A percentile compares a stretch with the other conserved stretches of the same genome.
These are phyloP conservation scores for Chloropsis cyanopogon DNA, from an alignment of 2,113 vertebrate genomes.

Conservation along the genomic window DNA sequence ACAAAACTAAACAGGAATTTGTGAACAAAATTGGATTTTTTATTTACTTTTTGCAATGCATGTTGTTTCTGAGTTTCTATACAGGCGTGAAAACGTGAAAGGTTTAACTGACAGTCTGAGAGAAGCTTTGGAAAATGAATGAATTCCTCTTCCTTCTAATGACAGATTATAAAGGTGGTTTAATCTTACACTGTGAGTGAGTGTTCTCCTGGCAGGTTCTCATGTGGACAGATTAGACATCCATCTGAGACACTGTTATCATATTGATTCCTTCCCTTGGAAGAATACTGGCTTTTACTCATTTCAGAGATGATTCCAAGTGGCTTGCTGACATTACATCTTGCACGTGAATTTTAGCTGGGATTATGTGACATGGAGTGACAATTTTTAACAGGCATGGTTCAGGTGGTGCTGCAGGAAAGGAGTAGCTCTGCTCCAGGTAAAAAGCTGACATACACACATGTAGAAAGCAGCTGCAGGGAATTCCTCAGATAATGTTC, in stretches of 20 bases:
- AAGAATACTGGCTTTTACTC: conserved; percentile 72
- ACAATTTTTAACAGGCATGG: conserved; percentile 60
- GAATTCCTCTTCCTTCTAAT: conserved; percentile 33
- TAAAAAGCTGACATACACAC: neutral
- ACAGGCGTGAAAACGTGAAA: neutral
- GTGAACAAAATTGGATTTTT: neutral
- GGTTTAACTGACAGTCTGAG: conserved; percentile 38
- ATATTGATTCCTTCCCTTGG: conserved; percentile 65
- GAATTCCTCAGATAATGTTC: neutral
- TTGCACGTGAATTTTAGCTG: conserved; percentile 66
- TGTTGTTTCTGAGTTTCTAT: neutral
- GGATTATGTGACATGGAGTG: conserved; percentile 61
- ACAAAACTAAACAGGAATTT: neutral
- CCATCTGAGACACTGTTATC: conserved; percentile 68
- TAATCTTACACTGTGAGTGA: conserved; percentile 66
- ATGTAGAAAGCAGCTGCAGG: neutral
- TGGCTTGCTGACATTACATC: conserved; percentile 73
- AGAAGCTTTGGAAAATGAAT: conserved; percentile 22
- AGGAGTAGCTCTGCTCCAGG: conserved; percentile 14
- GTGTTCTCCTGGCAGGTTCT: conserved; percentile 69
- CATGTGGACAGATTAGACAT: conserved; percentile 64
- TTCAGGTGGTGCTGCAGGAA: conserved; percentile 43
- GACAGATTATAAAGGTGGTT: conserved; percentile 67
- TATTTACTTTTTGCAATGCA: neutral
- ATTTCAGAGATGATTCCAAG: conserved; percentile 71